Evolutionary conservation across 1,140 invertebrate species (phyloP).

Genomic region (Procambarus virginalis): DNA sequence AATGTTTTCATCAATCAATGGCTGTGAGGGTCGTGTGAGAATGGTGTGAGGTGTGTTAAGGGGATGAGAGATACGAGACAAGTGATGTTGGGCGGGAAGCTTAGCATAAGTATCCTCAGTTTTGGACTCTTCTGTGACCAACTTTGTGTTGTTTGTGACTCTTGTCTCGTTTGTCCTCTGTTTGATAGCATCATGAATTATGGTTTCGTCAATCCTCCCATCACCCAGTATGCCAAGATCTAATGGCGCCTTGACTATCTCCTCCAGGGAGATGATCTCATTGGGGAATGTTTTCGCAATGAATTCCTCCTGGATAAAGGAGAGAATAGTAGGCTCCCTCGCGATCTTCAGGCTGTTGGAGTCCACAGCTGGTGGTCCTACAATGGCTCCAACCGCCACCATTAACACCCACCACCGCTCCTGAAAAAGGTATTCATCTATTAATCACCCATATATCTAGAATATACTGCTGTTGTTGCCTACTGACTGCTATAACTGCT

Average conservation of each 20-base stretch:
- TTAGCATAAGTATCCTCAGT: neutral
- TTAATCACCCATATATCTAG: too few relatives aligned
- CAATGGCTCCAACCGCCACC: neutral
- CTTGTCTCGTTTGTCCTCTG: neutral
- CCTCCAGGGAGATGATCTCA: neutral
- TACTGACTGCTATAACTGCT: too few relatives aligned
- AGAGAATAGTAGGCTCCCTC: constrained; percentile 1
- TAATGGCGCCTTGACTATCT: neutral
- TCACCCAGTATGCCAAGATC: neutral
- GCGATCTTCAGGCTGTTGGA: neutral
- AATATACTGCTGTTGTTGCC: too few relatives aligned
- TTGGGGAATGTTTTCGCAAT: neutral
- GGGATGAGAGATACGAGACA: too few relatives aligned
- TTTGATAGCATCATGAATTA: neutral
- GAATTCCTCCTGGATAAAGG: neutral
- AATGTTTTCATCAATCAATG: neutral
- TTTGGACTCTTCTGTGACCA: neutral
- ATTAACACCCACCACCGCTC: constrained; percentile 17
- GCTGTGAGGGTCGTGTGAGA: too few relatives aligned
- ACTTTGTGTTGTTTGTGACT: neutral
- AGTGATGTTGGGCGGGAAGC: neutral
- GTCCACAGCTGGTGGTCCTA: neutral
- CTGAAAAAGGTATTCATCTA: neutral
- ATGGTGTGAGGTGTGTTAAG: too few relatives aligned
- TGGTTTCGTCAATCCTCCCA: neutral